Conservation (phyloP, 2,797 vertebrate genomes). For the Bucorvus abyssinicus region DNA sequence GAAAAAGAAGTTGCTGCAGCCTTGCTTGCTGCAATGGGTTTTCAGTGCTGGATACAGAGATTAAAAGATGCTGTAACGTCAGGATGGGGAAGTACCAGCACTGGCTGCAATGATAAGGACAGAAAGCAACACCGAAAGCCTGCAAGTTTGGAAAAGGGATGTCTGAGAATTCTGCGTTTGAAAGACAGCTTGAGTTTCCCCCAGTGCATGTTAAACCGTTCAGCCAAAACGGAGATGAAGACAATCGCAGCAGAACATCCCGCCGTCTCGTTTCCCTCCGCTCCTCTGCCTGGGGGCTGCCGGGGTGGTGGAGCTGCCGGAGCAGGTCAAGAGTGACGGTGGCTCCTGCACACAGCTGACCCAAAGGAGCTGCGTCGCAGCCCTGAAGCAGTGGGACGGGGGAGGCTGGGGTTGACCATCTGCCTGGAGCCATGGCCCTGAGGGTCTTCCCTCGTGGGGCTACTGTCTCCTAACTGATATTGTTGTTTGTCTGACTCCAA, state of each 20-base stretch:
- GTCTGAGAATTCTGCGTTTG: neutral
- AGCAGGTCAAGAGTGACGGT: neutral
- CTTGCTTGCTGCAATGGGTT: neutral
- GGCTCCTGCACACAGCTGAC: neutral
- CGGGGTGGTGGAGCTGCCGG: rapidly evolving
- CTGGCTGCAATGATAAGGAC: neutral
- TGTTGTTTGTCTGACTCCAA: neutral
- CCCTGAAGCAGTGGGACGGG: neutral
- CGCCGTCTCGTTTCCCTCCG: neutral
- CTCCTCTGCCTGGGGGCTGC: neutral
- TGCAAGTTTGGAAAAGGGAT: neutral
- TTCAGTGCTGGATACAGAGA: neutral
- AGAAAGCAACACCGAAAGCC: neutral
- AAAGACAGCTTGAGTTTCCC: neutral
- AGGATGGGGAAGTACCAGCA: neutral
- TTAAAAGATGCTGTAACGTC: neutral
- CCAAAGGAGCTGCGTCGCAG: neutral
- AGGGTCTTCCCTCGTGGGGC: too few relatives aligned
- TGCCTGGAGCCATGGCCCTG: too few relatives aligned
- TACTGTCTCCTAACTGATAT: neutral
- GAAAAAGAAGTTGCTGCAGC: neutral
- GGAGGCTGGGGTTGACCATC: too few relatives aligned
- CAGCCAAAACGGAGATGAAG: neutral
- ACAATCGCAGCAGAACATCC: neutral
- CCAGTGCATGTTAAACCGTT: neutral